These are phyloP conservation scores for Yoshiicerus persimilis DNA, from an alignment of 1,140 invertebrate species.

Conservation along the genomic window DNA sequence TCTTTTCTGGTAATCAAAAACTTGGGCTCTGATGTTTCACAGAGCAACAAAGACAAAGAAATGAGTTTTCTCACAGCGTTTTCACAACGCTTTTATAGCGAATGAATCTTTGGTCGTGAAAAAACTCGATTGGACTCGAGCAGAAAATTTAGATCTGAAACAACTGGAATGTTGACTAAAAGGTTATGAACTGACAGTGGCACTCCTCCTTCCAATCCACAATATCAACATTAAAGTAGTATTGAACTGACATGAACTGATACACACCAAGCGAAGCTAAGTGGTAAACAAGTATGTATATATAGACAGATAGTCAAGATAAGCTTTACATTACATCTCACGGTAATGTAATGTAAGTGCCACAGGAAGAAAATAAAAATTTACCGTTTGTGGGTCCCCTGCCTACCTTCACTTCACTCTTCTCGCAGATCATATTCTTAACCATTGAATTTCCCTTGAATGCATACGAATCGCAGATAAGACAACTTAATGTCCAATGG, in stretches of 20 bases:
- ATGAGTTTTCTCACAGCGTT: background rate
- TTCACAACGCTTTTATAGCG: background rate
- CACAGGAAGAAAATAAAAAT: background rate
- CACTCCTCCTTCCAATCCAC: background rate
- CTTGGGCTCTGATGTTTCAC: background rate
- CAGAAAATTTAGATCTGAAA: constrained; percentile 16
- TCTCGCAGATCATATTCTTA: background rate
- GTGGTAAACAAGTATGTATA: background rate
- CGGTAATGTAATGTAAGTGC: background rate
- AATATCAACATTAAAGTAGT: background rate
- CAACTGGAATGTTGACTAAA: constrained; percentile 20
- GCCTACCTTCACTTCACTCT: background rate
- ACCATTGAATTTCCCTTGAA: background rate
- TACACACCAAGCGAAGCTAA: background rate
- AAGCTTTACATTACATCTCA: background rate
- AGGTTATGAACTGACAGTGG: constrained; percentile 11
- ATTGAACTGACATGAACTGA: constrained; percentile 15
- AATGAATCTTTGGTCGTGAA: background rate
- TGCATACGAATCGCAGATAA: background rate
- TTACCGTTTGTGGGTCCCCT: background rate
- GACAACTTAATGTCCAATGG: background rate
- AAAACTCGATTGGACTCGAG: background rate
- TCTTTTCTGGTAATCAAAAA: background rate
- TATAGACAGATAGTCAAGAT: background rate
- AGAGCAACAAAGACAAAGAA: background rate